phyloP scores from a whole-genome alignment of 2,888 invertebrate species.

The Amphipyra berbera region DNA sequence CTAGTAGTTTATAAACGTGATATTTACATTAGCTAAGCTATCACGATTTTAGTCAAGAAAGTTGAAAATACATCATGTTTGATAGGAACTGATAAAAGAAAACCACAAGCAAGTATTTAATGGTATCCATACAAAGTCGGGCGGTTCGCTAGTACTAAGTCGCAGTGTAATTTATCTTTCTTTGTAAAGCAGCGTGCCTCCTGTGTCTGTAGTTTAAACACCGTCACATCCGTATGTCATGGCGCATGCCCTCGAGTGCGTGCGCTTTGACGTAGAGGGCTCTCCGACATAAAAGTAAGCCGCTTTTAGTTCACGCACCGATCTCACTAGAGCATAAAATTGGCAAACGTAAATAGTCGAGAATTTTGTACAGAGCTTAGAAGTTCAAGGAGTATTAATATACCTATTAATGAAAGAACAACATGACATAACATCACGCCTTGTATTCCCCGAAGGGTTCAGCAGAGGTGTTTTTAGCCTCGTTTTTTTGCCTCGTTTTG shows the following conservation, averaged over 20 bases:
- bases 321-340: conserved; percentile 54
- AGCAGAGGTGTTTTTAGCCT: no score
- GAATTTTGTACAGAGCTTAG: conserved; percentile 5
- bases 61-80: no score
- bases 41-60: no score
- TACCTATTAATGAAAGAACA: no score
- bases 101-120: no score
- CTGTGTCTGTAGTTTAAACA: conserved; percentile 30
- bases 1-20: no score
- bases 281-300: conserved; percentile 47
- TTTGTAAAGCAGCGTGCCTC: conserved; percentile 18
- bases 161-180: conserved; percentile 4
- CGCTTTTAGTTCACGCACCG: conserved; percentile 54
- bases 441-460: no score
- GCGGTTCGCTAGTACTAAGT: not conserved
- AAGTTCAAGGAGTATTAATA: not conserved
- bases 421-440: no score
- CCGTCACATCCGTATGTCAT: conserved; percentile 42
- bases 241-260: conserved; percentile 38
- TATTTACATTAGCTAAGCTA: no score
- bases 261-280: conserved; percentile 58
- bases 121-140: no score
- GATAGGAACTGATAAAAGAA: no score
- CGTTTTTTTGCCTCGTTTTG: no score
- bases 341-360: conserved; percentile 41